Evolutionary conservation across 1,140 invertebrate species (phyloP), one percentile per base, ranked within the genome.

Genomic region (Lordiphosa stackelbergi): DNA sequence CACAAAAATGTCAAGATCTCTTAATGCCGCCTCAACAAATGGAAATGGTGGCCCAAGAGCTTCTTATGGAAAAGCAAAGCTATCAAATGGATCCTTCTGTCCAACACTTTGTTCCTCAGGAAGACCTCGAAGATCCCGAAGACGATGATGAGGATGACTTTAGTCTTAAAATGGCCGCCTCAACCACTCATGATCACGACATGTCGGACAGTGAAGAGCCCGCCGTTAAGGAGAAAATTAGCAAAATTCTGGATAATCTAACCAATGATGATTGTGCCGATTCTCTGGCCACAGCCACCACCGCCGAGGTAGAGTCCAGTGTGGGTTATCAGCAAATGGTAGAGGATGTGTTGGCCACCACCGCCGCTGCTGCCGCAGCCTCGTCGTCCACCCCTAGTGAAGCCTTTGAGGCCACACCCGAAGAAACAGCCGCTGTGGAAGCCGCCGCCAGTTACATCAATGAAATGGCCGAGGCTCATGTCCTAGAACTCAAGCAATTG

Each of bases 261-360:
- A 87, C 86, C 5, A 87, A 86, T 51, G 86, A 86, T 43, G 86
- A 87, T 16, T 87, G 86, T 19, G 70, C 57, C 2, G 84, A 86
- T 31, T 85, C 75, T 0, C 60, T 85, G 37, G 65, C 71, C 11
- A 83, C 78, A 1, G 68, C 73, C 1, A 79, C 78, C 1, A 83
- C 84, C 1, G 60, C 72, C 5, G 84, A 75, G 28, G 73, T 59
- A 13, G 59, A 74, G 13, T 72, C 69, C 22, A 62, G 28, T 0
- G 73, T 66, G 0, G 73, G 79, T 1, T 84, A 83, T 41, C 78
- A 83, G 19, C 78, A 83, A 49, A 83, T 83, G 78, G 78, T 84
- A 2, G 73, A 78, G 35, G 78, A 85, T 53, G 81, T 81, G 4
- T 43, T 85, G 45, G 77, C 77, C 35, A 77, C 78, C 19, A 68